Evolutionary conservation across 2,113 vertebrate genomes (phyloP).

Genomic region (Heteronetta atricapilla): DNA sequence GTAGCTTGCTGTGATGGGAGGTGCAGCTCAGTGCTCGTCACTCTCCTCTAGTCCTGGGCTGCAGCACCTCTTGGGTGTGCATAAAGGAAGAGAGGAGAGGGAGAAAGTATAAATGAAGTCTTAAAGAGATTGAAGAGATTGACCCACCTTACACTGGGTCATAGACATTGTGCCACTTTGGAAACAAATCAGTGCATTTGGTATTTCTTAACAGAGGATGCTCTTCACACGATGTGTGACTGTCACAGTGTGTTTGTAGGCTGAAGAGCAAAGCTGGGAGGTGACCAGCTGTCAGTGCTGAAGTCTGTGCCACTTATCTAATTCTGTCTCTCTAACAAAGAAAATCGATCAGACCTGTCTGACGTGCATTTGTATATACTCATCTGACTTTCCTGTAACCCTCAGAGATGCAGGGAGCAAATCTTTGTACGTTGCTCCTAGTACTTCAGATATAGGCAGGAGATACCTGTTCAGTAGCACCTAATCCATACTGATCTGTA

Average conservation of each 20-base stretch:
- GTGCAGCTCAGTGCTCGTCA: not conserved
- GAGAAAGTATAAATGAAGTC: not conserved
- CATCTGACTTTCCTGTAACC: not conserved
- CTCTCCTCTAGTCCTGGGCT: not conserved
- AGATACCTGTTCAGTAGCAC: not conserved
- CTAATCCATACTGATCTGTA: not conserved
- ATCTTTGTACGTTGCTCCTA: not conserved
- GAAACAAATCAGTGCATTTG: not conserved
- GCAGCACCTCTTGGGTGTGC: not conserved
- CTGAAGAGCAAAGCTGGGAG: not conserved
- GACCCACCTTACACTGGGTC: not conserved
- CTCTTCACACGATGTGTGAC: not conserved
- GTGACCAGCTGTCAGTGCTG: not conserved
- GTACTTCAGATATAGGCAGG: not conserved
- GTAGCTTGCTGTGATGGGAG: not conserved
- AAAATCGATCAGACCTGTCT: not conserved
- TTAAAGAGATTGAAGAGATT: not conserved
- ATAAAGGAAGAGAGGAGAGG: not conserved
- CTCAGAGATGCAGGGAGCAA: not conserved
- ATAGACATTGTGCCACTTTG: not conserved
- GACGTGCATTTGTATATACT: not conserved
- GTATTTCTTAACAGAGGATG: not conserved
- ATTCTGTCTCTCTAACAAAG: not conserved
- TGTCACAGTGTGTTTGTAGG: not conserved
- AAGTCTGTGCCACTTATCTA: not conserved